These are phyloP conservation scores for Calliphora vicina DNA, from an alignment of 1,140 invertebrate species.

Conservation along the genomic window DNA sequence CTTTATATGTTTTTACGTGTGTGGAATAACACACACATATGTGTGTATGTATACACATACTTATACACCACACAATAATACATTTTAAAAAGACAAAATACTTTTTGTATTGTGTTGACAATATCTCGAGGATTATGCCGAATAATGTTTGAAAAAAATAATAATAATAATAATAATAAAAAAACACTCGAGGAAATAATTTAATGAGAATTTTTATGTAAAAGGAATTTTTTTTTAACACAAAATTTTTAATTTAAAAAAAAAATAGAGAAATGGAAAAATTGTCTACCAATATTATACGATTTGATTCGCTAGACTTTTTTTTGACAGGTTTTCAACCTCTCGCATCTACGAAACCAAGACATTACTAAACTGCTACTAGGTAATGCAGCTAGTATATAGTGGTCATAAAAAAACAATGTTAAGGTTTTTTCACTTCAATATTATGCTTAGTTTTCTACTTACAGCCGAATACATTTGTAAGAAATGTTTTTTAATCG, in stretches of 20 bases:
- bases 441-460: no score
- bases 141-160: neutral
- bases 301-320: no score
- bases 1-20: neutral
- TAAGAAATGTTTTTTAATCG: neutral
- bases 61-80: neutral
- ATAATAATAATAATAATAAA: neutral
- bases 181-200: neutral
- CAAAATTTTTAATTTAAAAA: neutral
- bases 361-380: no score
- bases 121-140: slow-evolving; percentile 4
- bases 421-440: no score
- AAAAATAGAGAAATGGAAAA: no score
- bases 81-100: slow-evolving; percentile 11
- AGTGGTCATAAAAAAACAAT: no score
- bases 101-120: slow-evolving; percentile 29
- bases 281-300: no score
- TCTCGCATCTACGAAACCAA: no score
- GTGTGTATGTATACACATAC: neutral
- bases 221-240: neutral
- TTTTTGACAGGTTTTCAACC: no score
- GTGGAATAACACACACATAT: neutral
- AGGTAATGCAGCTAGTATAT: no score
- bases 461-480: neutral
- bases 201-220: neutral